Evolutionary conservation across 2,888 invertebrate species (phyloP).

Genomic region (Sicus ferrugineus): DNA sequence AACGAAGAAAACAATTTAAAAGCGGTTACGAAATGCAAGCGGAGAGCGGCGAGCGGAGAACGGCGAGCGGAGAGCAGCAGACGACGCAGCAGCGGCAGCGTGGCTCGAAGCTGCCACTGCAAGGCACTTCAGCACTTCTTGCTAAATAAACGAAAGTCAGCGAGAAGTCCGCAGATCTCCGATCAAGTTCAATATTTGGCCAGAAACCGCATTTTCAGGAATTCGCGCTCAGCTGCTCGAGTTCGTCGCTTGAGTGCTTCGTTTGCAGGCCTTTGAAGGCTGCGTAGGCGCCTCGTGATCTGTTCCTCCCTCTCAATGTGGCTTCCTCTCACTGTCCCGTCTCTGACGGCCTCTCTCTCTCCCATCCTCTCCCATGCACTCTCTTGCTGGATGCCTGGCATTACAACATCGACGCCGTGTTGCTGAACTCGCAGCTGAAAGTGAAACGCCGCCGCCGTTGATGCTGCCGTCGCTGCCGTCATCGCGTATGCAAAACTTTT

Average conservation of each 20-base stretch:
- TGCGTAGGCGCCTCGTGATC: background rate
- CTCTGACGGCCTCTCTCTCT: background rate
- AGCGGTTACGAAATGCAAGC: constrained; percentile 29
- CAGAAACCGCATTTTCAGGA: background rate
- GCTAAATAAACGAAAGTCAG: constrained; percentile 6
- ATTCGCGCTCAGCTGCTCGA: constrained; percentile 6
- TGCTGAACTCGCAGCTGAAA: constrained; percentile 59
- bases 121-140: background rate
- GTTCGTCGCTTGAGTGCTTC: constrained; percentile 16
- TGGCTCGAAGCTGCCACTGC: background rate
- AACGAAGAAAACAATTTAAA: constrained; percentile 21
- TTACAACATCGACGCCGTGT: constrained; percentile 42
- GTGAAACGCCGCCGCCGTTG: constrained; percentile 47
- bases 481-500: constrained; percentile 51
- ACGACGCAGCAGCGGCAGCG: background rate
- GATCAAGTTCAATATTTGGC: background rate
- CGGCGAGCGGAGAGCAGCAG: background rate
- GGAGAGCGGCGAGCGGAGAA: too few species aligned
- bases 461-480: background rate
- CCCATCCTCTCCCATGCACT: background rate
- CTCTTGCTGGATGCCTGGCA: constrained; percentile 20
- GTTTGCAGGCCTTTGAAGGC: constrained; percentile 1
- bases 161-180: background rate
- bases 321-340: background rate
- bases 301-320: background rate